Conservation (phyloP, 2,113 vertebrate species). For the Psephotus haematonotus region DNA sequence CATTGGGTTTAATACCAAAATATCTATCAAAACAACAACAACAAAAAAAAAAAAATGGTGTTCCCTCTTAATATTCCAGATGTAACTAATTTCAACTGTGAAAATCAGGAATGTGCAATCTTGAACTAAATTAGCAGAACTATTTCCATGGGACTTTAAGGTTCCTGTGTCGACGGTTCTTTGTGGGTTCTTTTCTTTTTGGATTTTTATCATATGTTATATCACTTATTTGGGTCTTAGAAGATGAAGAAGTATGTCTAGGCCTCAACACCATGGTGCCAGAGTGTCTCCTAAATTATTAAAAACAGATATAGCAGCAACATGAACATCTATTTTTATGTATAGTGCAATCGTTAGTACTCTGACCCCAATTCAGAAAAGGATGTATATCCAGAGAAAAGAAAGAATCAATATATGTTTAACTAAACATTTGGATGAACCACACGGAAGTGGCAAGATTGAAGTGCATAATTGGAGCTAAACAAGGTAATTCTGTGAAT, state of each 20-base stretch:
- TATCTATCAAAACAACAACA: not conserved
- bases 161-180: not conserved
- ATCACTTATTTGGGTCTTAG: slow-evolving; percentile 20
- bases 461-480: not conserved
- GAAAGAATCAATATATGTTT: not conserved
- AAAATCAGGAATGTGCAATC: not conserved
- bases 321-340: not conserved
- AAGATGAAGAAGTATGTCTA: slow-evolving; percentile 21
- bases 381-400: not conserved
- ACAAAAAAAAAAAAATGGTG: not conserved
- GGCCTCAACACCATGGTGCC: slow-evolving; percentile 11
- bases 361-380: not conserved
- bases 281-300: slow-evolving; percentile 49
- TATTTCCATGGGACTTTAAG: not conserved
- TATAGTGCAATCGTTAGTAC: not conserved
- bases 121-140: not conserved
- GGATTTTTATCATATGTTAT: slow-evolving; percentile 22
- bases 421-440: not conserved
- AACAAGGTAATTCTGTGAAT: not conserved
- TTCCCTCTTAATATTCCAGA: not conserved
- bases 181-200: slow-evolving; percentile 6
- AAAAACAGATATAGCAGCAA: slow-evolving; percentile 24
- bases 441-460: not conserved
- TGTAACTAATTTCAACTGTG: not conserved
- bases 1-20: not conserved